phyloP scores from a whole-genome alignment of 1,140 invertebrate species.

The Eriocheir sinensis region DNA sequence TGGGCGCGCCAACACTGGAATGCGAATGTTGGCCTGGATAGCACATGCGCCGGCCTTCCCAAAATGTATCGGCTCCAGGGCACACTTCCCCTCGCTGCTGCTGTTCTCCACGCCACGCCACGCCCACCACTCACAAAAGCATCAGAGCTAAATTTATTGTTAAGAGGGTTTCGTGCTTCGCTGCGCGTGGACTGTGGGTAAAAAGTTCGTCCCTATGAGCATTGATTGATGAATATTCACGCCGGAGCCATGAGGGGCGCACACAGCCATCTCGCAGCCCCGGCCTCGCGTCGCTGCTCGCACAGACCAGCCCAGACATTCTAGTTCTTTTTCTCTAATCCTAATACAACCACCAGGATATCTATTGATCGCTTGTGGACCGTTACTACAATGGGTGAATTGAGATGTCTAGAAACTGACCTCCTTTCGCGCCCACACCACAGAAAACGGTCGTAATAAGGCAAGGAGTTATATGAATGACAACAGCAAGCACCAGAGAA shows the following conservation, averaged over 20 bases:
- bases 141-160: neutral
- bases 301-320: neutral
- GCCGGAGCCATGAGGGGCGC: neutral
- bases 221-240: conserved; percentile 32
- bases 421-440: neutral
- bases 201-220: neutral
- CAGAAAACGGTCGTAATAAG: conserved; percentile 32
- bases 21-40: conserved; percentile 48
- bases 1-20: conserved; percentile 73
- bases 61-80: conserved; percentile 48
- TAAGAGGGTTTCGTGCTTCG: neutral
- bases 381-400: neutral
- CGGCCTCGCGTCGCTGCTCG: neutral
- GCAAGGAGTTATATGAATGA: conserved; percentile 37
- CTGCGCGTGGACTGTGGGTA: neutral
- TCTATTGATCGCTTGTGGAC: neutral
- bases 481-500: neutral
- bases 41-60: conserved; percentile 50
- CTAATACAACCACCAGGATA: neutral
- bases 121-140: neutral
- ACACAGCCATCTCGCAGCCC: neutral
- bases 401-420: neutral
- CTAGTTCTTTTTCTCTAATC: neutral
- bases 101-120: neutral
- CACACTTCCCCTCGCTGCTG: neutral